Base-by-base conservation (phyloP, 2,797 vertebrate species). In the Acipenser transmontanus region DNA sequence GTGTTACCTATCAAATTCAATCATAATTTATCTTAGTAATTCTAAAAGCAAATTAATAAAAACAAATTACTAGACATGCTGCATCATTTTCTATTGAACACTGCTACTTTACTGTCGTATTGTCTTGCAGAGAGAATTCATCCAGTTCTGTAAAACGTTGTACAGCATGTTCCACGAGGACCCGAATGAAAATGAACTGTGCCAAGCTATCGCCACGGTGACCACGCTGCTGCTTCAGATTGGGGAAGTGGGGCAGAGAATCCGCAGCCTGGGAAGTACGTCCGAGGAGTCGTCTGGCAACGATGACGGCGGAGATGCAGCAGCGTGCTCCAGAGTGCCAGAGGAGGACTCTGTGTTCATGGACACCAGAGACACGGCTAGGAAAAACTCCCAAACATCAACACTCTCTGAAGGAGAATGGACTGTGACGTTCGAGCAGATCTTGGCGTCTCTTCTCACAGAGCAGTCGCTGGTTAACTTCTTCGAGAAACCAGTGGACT, bases 91-190 rank as follows among this genome's bases (percentile, higher is more conserved):
- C 34, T 34, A 34, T 4, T 34, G 34, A 34, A 34, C 34, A 34
- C 34, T 34, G 4, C 34, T 34, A 34, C 34, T 34, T 34, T 34
- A 34, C 34, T 34, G 34, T 34, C 4, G 4, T 34, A 3, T 63
- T 49, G 14, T 13, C 49, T 68, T 1, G 4, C 87, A 99, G 97
- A 84, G 85, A n/a, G 92, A 98, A 81, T 99, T 99, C 77, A 99
- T 99, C 82, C 97, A 99, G 85, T 96, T 99, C 78, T 98, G 94
- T 71, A 99, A 99, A 80, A 96, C 96, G 0, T 69, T 99, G 71
- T 99, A 94, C 63, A 94, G 91, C 73, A 89, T 99, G 90, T 98
- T 99, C 77, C 94, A 96, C 0, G 87, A 92, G 8, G 91, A 94
- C 52, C 82, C 85, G 0, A 89, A 93, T 56, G 97, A 99, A 80